Base-by-base conservation (phyloP, 1,140 invertebrate species). In the Drosophila teissieri region DNA sequence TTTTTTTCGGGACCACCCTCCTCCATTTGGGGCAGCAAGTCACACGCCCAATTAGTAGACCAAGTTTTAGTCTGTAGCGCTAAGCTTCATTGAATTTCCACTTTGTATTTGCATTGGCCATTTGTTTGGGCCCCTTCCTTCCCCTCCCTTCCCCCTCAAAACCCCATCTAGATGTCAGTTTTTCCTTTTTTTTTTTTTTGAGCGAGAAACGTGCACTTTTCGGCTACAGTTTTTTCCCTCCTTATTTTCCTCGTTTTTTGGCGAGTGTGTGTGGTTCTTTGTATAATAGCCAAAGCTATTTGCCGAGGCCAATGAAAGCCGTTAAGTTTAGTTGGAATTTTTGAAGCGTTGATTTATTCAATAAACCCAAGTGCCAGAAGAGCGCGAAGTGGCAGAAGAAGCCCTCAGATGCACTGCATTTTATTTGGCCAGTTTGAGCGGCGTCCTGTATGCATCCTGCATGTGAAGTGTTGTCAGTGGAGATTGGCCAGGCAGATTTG, bases 11-110 rank as follows among this genome's bases (percentile, higher is more conserved):
- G 34, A 31, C 31, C 31, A 31, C 31, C 53, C 44, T 8, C 36
- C 57, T 37, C 45, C 37, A 39, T 40, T 51, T 51, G 58, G 57
- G 55, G 73, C 56, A 46, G 69, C 76, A 80, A 80, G 84, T 88
- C 84, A 89, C 84, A 88, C 84, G 84, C 84, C 84, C 84, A 88
- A 88, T 88, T 88, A 88, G 84, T 89, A 76, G 84, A 75, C 72
- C 79, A 89, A 88, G 84, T 88, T 75, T 86, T 77, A 85, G 82
- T 89, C 78, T 79, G 64, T 75, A 80, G 84, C 63, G 75, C 84
- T 78, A 84, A 88, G 84, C 84, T 89, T 89, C 84, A 88, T 88
- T 88, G 84, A 89, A 79, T 88, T 89, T 72, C 67, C 79, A 88
- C 83, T 86, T 88, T 88, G 58, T 78, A 88, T 88, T 88, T 88